phyloP scores from a whole-genome alignment of 2,888 invertebrate genomes.

The Tuta absoluta region DNA sequence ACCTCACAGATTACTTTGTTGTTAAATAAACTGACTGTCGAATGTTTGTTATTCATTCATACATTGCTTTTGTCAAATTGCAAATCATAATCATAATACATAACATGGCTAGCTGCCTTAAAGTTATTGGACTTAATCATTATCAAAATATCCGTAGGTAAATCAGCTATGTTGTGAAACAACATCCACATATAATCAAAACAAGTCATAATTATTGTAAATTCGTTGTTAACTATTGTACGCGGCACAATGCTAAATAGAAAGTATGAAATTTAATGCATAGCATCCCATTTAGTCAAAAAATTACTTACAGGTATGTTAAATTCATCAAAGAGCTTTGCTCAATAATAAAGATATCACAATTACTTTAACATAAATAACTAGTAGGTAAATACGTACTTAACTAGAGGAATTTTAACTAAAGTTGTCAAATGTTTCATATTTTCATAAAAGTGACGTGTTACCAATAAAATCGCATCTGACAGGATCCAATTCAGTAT shows the following conservation, averaged over 20 bases:
- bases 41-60: background rate
- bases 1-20: background rate
- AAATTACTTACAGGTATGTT: conserved; percentile 3
- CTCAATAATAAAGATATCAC: conserved; percentile 21
- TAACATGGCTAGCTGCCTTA: background rate
- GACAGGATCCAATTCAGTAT: background rate
- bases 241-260: background rate
- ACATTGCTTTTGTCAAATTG: background rate
- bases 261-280: background rate
- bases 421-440: background rate
- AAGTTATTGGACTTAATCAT: background rate
- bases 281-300: conserved; percentile 1
- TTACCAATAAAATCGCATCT: background rate
- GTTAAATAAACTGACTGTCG: background rate
- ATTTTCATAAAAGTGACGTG: background rate
- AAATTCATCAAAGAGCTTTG: conserved; percentile 16
- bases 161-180: conserved; percentile 14
- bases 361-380: conserved; percentile 18
- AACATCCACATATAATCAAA: conserved; percentile 14
- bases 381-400: background rate
- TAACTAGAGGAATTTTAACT: conserved; percentile 1
- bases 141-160: conserved; percentile 3
- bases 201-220: conserved; percentile 22
- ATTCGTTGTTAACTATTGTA: conserved; percentile 1
- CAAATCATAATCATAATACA: background rate